Evolutionary conservation across 2,797 vertebrate species (phyloP), one percentile per base, ranked within the genome.

Genomic region (Cephalopachus bancanus): DNA sequence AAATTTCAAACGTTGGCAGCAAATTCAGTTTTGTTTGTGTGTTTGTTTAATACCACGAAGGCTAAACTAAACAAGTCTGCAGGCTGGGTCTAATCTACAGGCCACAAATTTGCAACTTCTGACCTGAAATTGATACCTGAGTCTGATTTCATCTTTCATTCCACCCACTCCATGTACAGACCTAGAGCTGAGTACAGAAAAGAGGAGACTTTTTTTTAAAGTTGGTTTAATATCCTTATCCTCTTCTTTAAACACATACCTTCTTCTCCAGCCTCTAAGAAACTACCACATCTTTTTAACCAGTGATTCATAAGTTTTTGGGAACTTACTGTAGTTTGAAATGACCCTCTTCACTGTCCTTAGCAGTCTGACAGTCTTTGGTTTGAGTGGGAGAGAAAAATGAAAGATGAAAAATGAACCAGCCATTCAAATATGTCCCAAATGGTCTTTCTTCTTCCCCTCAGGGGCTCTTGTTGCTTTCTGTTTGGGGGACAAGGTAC

Each of bases 1-100:
- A 51, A 33, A 81, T 95, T 96, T 94, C 22, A 94, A 84, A 83
- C 80, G 67, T 49, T 87, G 65, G 65, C 76, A 74, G 24, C 16
- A 96, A 65, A 16, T 89, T 93, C 30, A 20, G 20, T 75, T 84
- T 33, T 71, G n/a, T 72, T 20, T 37, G 1, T 79, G n/a, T 62
- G 7, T 59, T 53, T 94, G 30, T 78, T 95, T 37, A 57, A 62
- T 94, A 74, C 11, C 44, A 53, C 22, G 30, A 89, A 83, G 51
- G 37, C 59, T 60, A 87, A 90, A 81, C 59, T 93, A 59, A 97
- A 57, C 69, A 57, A 80, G 17, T 89, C 60, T 90, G 12, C 17
- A 37, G 51, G 26, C 26, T n/a, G 60, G 59, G 67, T 83, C 28
- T 17, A 74, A 84, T 44, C 57, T 44, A 12, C 5, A 33, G 86